Percentiles rank a stretch among this genome's conserved stretches.
These are phyloP conservation scores for Drosophila littoralis DNA, from an alignment of 1,140 invertebrate species.

Conservation along the genomic window DNA sequence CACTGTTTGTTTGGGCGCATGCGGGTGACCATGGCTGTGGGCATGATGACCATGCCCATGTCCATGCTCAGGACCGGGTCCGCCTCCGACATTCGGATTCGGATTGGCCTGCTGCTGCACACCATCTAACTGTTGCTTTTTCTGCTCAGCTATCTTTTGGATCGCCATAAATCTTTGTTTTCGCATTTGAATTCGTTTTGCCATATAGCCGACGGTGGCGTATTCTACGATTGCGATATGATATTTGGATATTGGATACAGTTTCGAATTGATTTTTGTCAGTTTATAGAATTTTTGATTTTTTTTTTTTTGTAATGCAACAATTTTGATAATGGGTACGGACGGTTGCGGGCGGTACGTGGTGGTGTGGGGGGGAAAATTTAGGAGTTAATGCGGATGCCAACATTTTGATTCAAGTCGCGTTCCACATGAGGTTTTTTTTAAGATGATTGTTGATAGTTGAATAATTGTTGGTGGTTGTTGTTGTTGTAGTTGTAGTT, in stretches of 20 bases:
- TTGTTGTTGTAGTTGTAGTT: slow-evolving; percentile 30
- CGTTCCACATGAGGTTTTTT: slow-evolving; percentile 44
- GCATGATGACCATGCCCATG: slow-evolving; percentile 84
- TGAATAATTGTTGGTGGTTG: slow-evolving; percentile 34
- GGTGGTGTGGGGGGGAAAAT: slow-evolving; percentile 3
- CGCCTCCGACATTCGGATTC: slow-evolving; percentile 81
- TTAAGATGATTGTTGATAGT: slow-evolving; percentile 23
- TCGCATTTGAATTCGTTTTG: slow-evolving; percentile 97
- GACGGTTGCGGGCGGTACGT: slow-evolving; percentile 40
- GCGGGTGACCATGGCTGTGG: slow-evolving; percentile 84
- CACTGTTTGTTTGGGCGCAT: slow-evolving; percentile 85
- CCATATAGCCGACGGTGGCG: slow-evolving; percentile 97
- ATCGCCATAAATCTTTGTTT: slow-evolving; percentile 94
- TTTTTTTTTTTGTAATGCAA: slow-evolving; percentile 41
- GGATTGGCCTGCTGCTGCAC: slow-evolving; percentile 86
- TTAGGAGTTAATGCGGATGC: slow-evolving; percentile 41
- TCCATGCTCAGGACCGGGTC: slow-evolving; percentile 82
- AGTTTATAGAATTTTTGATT: slow-evolving; percentile 47
- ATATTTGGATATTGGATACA: slow-evolving; percentile 59
- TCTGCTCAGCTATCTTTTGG: slow-evolving; percentile 95
- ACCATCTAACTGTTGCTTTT: slow-evolving; percentile 91
- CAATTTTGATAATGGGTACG: slow-evolving; percentile 33
- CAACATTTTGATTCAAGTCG: slow-evolving; percentile 40
- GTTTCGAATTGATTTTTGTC: slow-evolving; percentile 65
- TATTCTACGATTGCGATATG: slow-evolving; percentile 89